phyloP scores from a whole-genome alignment of 2,113 vertebrate genomes.

The Periophthalmodon schlosseri region DNA sequence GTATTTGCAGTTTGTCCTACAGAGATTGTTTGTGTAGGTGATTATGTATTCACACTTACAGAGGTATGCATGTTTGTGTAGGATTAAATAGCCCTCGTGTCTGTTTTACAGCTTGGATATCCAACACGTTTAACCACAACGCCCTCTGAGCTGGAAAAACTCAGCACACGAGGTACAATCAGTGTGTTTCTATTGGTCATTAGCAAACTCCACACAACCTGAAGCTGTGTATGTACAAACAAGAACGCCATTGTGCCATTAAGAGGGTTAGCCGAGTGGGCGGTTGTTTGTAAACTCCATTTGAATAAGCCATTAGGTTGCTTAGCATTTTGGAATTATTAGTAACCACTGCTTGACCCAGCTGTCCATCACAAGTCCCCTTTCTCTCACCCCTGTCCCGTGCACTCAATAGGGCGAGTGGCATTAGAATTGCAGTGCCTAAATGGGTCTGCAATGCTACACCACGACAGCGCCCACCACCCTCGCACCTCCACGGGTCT shows the following conservation, averaged over 20 bases:
- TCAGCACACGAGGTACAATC: neutral
- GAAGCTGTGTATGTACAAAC: constrained; percentile 50
- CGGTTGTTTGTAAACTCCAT: neutral
- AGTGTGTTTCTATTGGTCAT: constrained; percentile 52
- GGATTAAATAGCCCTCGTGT: constrained; percentile 32
- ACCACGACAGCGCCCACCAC: constrained; percentile 54
- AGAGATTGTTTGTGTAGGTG: constrained; percentile 21
- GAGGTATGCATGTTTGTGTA: constrained; percentile 10
- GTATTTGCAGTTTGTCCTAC: constrained; percentile 22
- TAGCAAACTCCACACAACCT: constrained; percentile 48
- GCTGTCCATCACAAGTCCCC: constrained; percentile 61
- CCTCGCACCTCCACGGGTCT: constrained; percentile 52
- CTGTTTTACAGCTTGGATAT: constrained; percentile 32
- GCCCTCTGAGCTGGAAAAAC: constrained; percentile 26
- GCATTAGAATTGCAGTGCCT: constrained; percentile 60
- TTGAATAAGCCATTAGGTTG: constrained; percentile 2
- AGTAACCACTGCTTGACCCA: constrained; percentile 20
- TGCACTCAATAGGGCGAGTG: constrained; percentile 37
- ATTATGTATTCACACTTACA: constrained; percentile 16
- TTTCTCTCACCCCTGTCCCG: constrained; percentile 15
- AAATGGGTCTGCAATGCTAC: constrained; percentile 63
- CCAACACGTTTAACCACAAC: constrained; percentile 29
- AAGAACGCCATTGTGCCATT: constrained; percentile 42
- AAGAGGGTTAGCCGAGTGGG: constrained; percentile 16
- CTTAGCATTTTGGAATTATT: neutral